These are phyloP conservation scores for Phthorimaea operculella DNA, from an alignment of 1,140 invertebrate species.

Conservation along the genomic window DNA sequence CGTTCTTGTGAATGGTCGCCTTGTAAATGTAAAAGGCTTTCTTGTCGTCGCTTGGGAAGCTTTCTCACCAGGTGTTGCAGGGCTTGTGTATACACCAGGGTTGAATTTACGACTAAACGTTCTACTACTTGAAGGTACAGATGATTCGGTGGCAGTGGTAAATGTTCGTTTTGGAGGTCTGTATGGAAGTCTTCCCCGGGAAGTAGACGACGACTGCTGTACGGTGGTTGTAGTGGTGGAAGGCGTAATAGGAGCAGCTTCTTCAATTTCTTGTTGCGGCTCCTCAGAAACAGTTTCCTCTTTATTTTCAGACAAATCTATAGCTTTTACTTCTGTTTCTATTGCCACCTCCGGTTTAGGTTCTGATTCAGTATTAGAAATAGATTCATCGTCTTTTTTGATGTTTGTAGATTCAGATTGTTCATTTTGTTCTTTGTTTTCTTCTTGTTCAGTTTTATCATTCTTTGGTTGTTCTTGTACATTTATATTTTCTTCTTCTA, in stretches of 20 bases:
- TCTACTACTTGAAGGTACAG: slow-evolving; percentile 49
- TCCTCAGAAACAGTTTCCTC: slow-evolving; percentile 12
- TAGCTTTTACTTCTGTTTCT: slow-evolving; percentile 15
- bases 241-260: slow-evolving; percentile 23
- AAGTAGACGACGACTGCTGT: slow-evolving; percentile 25
- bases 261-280: slow-evolving; percentile 16
- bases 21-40: slow-evolving; percentile 49
- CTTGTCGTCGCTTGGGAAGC: slow-evolving; percentile 26
- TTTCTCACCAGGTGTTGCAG: slow-evolving; percentile 45
- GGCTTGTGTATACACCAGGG: slow-evolving; percentile 59
- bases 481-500: slow-evolving; percentile 8
- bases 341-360: slow-evolving; percentile 13
- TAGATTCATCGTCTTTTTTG: slow-evolving; percentile 6
- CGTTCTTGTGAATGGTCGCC: slow-evolving; percentile 46
- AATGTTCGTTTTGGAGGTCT: slow-evolving; percentile 54
- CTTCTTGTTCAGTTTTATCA: background rate
- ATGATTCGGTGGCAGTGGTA: slow-evolving; percentile 54
- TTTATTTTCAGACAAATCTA: slow-evolving; percentile 22
- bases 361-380: slow-evolving; percentile 5
- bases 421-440: background rate
- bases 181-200: slow-evolving; percentile 50
- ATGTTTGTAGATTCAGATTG: background rate
- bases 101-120: slow-evolving; percentile 64
- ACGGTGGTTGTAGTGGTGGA: slow-evolving; percentile 39
- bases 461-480: background rate